Evolutionary conservation across 2,113 vertebrate genomes (phyloP).

Genomic region (Alaudala cheleensis): DNA sequence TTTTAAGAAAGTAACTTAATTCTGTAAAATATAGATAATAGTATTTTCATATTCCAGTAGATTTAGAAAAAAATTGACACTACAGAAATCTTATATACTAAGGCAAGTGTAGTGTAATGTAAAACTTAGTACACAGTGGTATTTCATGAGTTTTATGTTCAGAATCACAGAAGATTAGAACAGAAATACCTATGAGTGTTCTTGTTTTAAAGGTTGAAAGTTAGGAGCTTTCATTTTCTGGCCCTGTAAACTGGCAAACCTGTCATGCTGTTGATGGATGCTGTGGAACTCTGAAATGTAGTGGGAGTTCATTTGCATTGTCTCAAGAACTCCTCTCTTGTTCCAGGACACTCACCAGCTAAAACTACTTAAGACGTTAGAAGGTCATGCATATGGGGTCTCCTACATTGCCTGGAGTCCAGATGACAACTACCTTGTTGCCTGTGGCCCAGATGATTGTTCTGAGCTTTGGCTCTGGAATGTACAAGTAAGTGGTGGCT

Average conservation of each 20-base stretch:
- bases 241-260: neutral
- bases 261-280: neutral
- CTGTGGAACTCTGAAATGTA: neutral
- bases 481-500: conserved; percentile 83
- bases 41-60: neutral
- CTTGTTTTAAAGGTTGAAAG: neutral
- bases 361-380: conserved; percentile 92
- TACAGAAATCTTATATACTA: neutral
- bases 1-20: neutral
- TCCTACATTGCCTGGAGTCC: conserved; percentile 99
- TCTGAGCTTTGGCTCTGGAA: conserved; percentile 99
- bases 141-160: neutral
- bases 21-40: neutral
- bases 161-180: neutral
- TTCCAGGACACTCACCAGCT: conserved; percentile 91
- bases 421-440: conserved; percentile 93
- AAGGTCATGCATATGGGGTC: conserved; percentile 96
- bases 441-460: conserved; percentile 97
- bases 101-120: neutral
- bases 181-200: neutral
- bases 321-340: neutral
- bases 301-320: neutral
- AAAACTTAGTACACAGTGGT: rapidly evolving
- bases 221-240: neutral
- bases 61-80: neutral